Percentiles rank a stretch among this genome's conserved stretches.
These are phyloP conservation scores for Potamarius usumacintae DNA, from an alignment of 2,113 vertebrate genomes.

Conservation along the genomic window DNA sequence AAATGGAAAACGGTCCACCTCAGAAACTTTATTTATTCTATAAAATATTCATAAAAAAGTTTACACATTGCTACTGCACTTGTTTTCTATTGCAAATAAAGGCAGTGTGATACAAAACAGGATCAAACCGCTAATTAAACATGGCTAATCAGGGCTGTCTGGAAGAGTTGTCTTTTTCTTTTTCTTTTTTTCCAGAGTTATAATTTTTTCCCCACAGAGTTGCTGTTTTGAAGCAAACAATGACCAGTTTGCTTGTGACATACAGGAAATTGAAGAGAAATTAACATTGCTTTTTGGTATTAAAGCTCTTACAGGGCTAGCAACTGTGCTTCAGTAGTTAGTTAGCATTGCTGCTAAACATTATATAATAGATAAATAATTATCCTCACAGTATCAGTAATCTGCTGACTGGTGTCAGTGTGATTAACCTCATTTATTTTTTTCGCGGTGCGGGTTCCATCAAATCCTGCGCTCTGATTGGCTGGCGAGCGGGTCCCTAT, in stretches of 20 bases:
- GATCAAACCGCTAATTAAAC: not conserved
- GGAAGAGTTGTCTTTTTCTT: not conserved
- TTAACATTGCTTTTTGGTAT: not conserved
- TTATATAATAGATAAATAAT: not conserved
- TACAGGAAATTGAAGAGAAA: not conserved
- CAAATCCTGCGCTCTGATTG: no score
- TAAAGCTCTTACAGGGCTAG: not conserved
- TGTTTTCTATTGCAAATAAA: not conserved
- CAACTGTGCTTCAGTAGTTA: not conserved
- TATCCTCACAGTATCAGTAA: not conserved
- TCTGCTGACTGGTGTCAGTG: not conserved
- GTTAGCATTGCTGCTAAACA: not conserved
- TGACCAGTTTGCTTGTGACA: not conserved
- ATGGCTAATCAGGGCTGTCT: not conserved
- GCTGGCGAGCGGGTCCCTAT: no score
- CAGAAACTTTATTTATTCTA: no score
- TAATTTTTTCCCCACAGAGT: not conserved
- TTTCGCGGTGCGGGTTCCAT: no score
- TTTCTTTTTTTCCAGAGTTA: no score
- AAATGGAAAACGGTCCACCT: no score
- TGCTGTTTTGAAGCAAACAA: not conserved
- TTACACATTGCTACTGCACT: conserved; percentile 15
- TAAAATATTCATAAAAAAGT: not conserved
- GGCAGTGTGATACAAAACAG: not conserved
- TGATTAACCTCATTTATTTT: not conserved